Evolutionary conservation across 1,140 invertebrate genomes (phyloP), one percentile per base, ranked within the genome.

Genomic region (Pteromalus puparum): DNA sequence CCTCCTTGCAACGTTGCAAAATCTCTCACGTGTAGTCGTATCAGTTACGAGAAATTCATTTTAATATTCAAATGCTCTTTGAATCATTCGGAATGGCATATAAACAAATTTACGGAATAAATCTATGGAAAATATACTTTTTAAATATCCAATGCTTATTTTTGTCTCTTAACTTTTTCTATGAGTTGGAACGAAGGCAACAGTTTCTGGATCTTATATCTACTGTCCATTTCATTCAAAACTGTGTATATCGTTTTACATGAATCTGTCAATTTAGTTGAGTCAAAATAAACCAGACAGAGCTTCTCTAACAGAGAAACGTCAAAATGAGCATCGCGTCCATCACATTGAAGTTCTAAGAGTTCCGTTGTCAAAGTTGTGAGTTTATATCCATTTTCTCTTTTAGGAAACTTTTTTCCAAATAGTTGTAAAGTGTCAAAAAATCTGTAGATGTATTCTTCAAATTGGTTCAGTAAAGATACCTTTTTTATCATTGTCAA

Each of bases 291-390:
- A 6, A 38, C 38, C 61, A 24, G 18, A 53, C 6, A 24, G 13
- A 79, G 38, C 42, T 79, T 79, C 42, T 79, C 28, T 28, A 79
- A 26, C 21, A 79, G 4, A 6, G 10, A 21, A 1, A 79, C 77
- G 65, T 79, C 77, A 34, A 67, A 79, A 1, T 21, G 46, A 53
- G 75, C 75, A 77, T 77, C 75, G 13, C 61, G 75, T 48, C 77
- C 77, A 67, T 67, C 21, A 5, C 30, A n/a, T 34, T 61, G 61
- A 21, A 67, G 28, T 30, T 26, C 1, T 74, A 74, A 74, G 3
- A 79, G 30, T n/a, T 67, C n/a, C 2, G 1, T 13, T 21, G 38
- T 21, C 21, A 77, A 26, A 13, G 42, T 77, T 1, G 75, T 70
- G 2, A 70, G 26, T 26, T 24, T 70, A 70, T 48, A 77, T 2